Conservation (phyloP, 1,140 invertebrate species). For the Drosophila tristis region DNA sequence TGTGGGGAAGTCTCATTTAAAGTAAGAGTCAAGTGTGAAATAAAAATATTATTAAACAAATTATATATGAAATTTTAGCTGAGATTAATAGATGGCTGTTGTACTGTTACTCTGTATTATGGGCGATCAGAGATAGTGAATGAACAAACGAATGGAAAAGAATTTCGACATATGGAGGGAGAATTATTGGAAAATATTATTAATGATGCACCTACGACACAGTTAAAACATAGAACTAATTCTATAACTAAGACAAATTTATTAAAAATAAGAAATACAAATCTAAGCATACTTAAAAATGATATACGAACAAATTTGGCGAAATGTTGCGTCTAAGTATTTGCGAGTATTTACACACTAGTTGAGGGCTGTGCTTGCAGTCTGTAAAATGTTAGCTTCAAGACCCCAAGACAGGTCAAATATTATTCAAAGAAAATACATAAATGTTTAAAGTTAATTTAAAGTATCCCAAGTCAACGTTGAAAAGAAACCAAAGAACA, state of each 20-base stretch:
- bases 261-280: slow-evolving; percentile 5
- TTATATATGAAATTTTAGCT: slow-evolving; percentile 12
- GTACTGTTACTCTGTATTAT: slow-evolving; percentile 28
- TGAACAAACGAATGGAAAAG: background rate
- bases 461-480: slow-evolving; percentile 2
- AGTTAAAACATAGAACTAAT: slow-evolving; percentile 8
- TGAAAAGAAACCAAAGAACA: slow-evolving; percentile 15
- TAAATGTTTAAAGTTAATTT: slow-evolving; percentile 1
- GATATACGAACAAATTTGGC: slow-evolving; percentile 3
- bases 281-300: slow-evolving; percentile 5
- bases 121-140: background rate
- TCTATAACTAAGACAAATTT: slow-evolving; percentile 7
- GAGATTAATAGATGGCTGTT: slow-evolving; percentile 41
- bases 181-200: slow-evolving; percentile 11
- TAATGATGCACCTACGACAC: slow-evolving; percentile 14
- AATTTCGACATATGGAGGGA: slow-evolving; percentile 22
- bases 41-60: background rate
- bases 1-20: slow-evolving; percentile 23
- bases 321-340: slow-evolving; percentile 20
- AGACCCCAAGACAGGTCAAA: slow-evolving; percentile 9
- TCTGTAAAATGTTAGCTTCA: slow-evolving; percentile 13
- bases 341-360: slow-evolving; percentile 16
- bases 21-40: background rate
- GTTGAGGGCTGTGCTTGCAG: slow-evolving; percentile 42
- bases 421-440: background rate